Conservation (phyloP, 1,140 invertebrate genomes). For the Grapholita molesta region DNA sequence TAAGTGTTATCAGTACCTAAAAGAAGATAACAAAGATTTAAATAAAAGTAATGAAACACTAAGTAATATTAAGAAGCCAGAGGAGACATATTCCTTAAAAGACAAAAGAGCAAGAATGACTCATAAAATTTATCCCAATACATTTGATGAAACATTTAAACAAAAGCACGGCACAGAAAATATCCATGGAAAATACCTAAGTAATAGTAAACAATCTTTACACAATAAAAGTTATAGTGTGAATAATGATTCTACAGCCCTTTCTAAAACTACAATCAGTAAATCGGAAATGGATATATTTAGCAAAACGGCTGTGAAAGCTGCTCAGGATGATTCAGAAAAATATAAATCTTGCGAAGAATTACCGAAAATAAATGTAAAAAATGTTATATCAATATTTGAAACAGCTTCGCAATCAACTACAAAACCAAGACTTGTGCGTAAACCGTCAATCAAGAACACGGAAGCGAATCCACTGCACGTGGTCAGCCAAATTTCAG, state of each 20-base stretch:
- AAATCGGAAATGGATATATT: constrained; percentile 75
- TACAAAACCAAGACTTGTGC: constrained; percentile 26
- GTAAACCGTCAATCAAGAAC: background rate
- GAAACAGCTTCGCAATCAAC: constrained; percentile 57
- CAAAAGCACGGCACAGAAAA: constrained; percentile 20
- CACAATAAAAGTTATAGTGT: constrained; percentile 25
- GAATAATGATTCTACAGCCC: constrained; percentile 12
- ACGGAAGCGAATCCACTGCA: constrained; percentile 19
- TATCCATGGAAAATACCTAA: constrained; percentile 18
- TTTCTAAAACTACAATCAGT: constrained; percentile 45
- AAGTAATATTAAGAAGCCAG: background rate
- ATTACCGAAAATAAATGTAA: constrained; percentile 63
- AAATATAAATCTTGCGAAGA: constrained; percentile 71
- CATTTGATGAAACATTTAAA: constrained; percentile 33
- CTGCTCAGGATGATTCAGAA: constrained; percentile 44
- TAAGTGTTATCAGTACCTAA: background rate
- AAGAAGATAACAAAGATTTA: background rate
- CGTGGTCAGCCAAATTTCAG: constrained; percentile 40
- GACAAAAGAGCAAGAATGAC: constrained; percentile 33
- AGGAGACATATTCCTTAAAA: constrained; percentile 19
- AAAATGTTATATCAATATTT: constrained; percentile 63
- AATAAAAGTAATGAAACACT: background rate
- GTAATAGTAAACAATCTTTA: constrained; percentile 12
- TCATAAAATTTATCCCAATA: constrained; percentile 27
- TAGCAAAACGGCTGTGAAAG: constrained; percentile 43